Percentiles rank a stretch among this genome's conserved stretches.
Conservation (phyloP, 2,888 invertebrate species). For the Coleophora deauratella region DNA sequence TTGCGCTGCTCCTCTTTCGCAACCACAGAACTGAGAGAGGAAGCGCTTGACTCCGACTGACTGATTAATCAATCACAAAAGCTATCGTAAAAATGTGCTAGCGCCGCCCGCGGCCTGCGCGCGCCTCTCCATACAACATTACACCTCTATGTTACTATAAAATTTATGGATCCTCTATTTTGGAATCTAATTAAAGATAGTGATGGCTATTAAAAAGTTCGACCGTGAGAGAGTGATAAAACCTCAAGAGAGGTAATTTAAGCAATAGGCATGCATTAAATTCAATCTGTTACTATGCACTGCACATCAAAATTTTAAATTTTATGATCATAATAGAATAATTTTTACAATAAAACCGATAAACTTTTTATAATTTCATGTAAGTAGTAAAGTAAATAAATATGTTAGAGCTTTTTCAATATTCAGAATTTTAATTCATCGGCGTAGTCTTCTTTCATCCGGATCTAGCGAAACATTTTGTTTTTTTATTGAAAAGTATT, state of each 20-base stretch:
- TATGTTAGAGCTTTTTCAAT: too few species aligned
- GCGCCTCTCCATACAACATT: constrained; percentile 33
- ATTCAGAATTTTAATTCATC: too few species aligned
- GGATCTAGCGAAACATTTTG: too few species aligned
- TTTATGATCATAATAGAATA: too few species aligned
- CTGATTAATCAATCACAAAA: constrained; percentile 60
- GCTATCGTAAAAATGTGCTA: constrained; percentile 49
- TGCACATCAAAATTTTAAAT: too few species aligned
- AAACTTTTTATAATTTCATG: too few species aligned
- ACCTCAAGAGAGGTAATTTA: constrained; percentile 41
- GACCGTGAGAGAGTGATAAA: constrained; percentile 66
- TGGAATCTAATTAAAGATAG: constrained; percentile 65
- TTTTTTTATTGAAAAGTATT: too few species aligned
- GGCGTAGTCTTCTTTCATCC: too few species aligned
- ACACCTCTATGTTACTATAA: constrained; percentile 55
- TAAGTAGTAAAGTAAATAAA: too few species aligned
- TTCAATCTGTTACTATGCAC: too few species aligned
- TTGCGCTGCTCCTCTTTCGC: too few species aligned
- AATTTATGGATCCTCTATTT: constrained; percentile 66
- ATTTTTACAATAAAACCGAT: too few species aligned
- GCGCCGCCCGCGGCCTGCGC: constrained; percentile 29
- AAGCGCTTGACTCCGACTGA: constrained; percentile 49
- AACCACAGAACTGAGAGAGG: constrained; percentile 50
- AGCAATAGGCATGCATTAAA: constrained; percentile 19
- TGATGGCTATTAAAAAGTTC: constrained; percentile 52